Evolutionary conservation across 2,797 vertebrate genomes (phyloP), one percentile per base, ranked within the genome.

Genomic region (Astyanax mexicanus): DNA sequence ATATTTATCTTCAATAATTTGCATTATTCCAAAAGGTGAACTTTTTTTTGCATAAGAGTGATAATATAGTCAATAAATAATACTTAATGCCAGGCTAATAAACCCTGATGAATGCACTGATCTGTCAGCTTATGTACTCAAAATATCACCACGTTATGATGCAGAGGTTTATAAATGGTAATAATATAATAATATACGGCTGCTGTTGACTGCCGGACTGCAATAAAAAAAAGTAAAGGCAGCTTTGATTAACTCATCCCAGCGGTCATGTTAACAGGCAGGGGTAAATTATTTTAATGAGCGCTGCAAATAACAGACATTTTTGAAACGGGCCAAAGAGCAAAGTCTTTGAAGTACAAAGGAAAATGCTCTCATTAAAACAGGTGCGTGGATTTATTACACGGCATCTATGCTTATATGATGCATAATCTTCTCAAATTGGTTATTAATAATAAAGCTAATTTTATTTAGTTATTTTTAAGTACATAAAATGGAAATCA

Each of bases 291-390:
- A 57, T 44, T 72, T 65, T 69, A 79, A 79, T 74, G 69, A 72
- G 47, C 49, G 62, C 78, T 51, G 37, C 68, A 79, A 78, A 81
- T 65, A 81, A 37, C 47, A 57, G 51, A 17, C 38, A 35, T 68
- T 80, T 67, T 75, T 60, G 27, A 72, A 71, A 74, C 74, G 51
- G 45, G 69, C 58, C 55, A 61, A 68, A 61, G 66, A 78, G 55
- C 47, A 25, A 21, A 49, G 55, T 47, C 66, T 81, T 81, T 78
- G 72, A 81, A 78, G 72, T 78, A 40, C 38, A 78, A 72, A 80
- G 19, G 19, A 42, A 54, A 58, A 67, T 64, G 45, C 23, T 40
- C 61, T 72, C 61, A 72, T 81, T 74, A 74, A 74, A 78, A 62
- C 61, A 78, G 80, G 76, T 78, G 72, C 61, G 58, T 55, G 61